Base-by-base conservation (phyloP, 2,797 vertebrate genomes). In the Parambassis ranga region DNA sequence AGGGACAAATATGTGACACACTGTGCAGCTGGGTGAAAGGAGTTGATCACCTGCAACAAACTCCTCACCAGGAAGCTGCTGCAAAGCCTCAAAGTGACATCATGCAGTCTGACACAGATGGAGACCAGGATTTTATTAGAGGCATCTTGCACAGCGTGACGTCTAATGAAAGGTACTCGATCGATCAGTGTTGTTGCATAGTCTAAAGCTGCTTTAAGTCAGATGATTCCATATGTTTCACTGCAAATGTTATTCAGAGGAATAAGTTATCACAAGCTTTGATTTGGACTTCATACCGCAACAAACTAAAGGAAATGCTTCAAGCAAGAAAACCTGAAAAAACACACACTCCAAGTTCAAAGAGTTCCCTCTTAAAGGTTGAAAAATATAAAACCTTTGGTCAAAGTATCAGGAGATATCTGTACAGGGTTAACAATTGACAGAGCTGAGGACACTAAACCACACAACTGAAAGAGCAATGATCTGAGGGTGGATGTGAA, bases 381-480 rank as follows among this genome's bases (percentile, higher is more conserved):
- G 24, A 55, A 73, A 71, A 66, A 75, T 51, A 68, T 13, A 68
- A 68, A 79, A 56, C 10, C 16, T 63, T 30, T 22, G 87, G 85
- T 87, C 90, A 89, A 89, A 89, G 88, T 91, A 76, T 86, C 49
- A 42, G 11, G 4, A 51, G 27, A 89, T 87, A 90, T 91, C 87
- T 83, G 10, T 36, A 62, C 22, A 1, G 2, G 41, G 83, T 87
- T 84, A 88, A 84, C 31, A 58, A 89, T 84, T 90, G 55, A 89
- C 71, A 79, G 83, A 83, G 33, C 51, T 32, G 64, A 79, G 69
- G 51, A 80, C 78, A 71, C 71, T 65, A 27, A 20, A 60, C 30
- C 24, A 22, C 16, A 27, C 26, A 49, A 27, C 32, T 35, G 23
- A 69, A 68, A 61, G 67, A 72, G 77, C 77, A 82, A 66, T 68